Base-by-base conservation (phyloP, 2,888 invertebrate genomes). In the Drosophila basisetae region DNA sequence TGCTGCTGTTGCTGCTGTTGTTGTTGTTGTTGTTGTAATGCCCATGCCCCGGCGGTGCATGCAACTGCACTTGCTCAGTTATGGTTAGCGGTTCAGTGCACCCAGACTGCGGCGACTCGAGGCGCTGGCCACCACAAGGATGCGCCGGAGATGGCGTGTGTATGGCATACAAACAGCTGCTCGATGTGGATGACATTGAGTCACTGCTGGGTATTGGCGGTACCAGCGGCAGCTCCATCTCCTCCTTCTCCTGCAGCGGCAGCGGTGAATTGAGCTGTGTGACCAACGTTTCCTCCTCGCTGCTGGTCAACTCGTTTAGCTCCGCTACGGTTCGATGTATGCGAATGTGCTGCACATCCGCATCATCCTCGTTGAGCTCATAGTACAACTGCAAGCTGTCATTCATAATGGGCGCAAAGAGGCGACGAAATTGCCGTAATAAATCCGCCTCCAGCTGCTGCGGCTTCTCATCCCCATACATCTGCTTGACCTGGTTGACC, bases 31-130 rank as follows among this genome's bases (percentile, higher is more conserved):
- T 64, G 25, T 39, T 67, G 28, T 35, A 52, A 37, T 60, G 37
- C 13, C 11, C 13, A 10, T 75, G 63, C 52, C 56, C 53, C 9
- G 84, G 86, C 3, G 85, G 84, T 41, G 66, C 72, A 64, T 87
- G 91, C 59, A 91, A 73, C 73, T 91, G 91, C 73, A 92, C 91
- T 43, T 84, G 82, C 75, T 91, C 92, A 22, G 92, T 91, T 18
- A 91, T 76, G 18, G 90, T 91, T 25, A 73, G 64, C 33, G 78
- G 80, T 5, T 87, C 88, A 28, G 84, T 88, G 39, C 54, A 73
- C 54, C 53, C 71, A 55, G 67, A 69, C 6, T 62, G 37, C 3
- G 82, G 76, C 9, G 88, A 80, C 31, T 65, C 80, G 33, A 71
- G 47, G 0, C 68, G 60, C n/a, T 72, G 69, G 6, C 39, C 39